These are phyloP conservation scores for Otis tarda DNA, from an alignment of 2,113 vertebrate species.

Conservation along the genomic window DNA sequence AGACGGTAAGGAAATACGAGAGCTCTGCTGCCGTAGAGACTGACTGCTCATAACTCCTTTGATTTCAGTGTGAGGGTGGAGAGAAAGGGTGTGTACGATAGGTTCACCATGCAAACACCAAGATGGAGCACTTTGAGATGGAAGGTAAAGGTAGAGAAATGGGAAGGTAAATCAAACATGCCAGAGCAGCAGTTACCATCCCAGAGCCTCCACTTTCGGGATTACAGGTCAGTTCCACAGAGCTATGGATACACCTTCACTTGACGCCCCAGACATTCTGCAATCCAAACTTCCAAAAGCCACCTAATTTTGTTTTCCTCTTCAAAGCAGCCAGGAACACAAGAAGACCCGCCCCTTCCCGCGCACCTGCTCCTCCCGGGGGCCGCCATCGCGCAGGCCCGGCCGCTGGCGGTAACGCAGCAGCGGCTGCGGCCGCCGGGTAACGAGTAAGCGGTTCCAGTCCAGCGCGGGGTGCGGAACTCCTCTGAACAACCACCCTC, in stretches of 20 bases:
- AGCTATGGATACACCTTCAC: no score
- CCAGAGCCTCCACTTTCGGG: background rate
- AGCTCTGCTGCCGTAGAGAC: background rate
- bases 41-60: background rate
- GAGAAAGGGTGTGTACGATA: background rate
- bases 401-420: rapidly evolving
- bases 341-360: no score
- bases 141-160: rapidly evolving
- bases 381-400: background rate
- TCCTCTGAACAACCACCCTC: rapidly evolving
- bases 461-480: background rate
- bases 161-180: background rate
- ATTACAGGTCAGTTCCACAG: background rate
- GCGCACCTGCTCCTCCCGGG: rapidly evolving
- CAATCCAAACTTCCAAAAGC: background rate
- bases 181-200: rapidly evolving
- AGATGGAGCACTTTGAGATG: background rate
- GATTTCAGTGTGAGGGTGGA: no score
- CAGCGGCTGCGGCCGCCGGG: background rate
- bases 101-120: rapidly evolving
- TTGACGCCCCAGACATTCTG: no score
- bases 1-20: background rate
- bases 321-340: background rate
- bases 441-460: rapidly evolving
- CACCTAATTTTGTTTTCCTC: background rate